These are phyloP conservation scores for Eupithecia subumbrata DNA, from an alignment of 2,888 invertebrate genomes.

Conservation along the genomic window DNA sequence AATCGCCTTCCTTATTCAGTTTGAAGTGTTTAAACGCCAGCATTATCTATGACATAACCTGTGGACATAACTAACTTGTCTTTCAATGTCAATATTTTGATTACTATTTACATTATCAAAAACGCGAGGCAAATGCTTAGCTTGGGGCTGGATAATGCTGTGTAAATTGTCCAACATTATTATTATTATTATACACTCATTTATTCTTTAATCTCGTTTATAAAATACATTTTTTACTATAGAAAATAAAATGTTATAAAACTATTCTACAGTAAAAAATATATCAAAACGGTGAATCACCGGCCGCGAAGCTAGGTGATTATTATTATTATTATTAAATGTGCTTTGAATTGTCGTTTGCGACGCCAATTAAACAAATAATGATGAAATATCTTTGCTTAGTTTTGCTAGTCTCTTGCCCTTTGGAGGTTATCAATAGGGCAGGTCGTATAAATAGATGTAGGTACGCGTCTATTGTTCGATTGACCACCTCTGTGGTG, in stretches of 20 bases:
- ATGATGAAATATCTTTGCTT: conserved; percentile 7
- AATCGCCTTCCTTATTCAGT: conserved; percentile 1
- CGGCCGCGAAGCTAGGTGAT: too few relatives aligned
- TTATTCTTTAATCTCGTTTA: too few relatives aligned
- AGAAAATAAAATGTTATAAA: too few relatives aligned
- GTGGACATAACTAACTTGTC: background rate
- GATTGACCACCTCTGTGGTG: background rate
- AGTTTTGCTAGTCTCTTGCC: background rate
- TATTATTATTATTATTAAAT: too few relatives aligned
- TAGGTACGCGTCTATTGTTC: background rate
- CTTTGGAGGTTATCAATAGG: conserved; percentile 8
- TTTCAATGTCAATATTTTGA: conserved; percentile 7
- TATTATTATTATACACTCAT: too few relatives aligned
- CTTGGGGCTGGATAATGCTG: too few relatives aligned
- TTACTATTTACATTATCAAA: conserved; percentile 3
- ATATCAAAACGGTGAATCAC: too few relatives aligned
- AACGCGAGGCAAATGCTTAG: background rate
- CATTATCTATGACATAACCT: conserved; percentile 3
- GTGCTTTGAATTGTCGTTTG: background rate
- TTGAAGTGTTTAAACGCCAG: background rate
- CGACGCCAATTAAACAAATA: background rate
- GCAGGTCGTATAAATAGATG: conserved; percentile 6
- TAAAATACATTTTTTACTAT: too few relatives aligned
- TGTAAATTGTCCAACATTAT: too few relatives aligned
- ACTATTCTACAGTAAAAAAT: too few relatives aligned